Percentiles rank a stretch among this genome's conserved stretches.
phyloP scores from a whole-genome alignment of 2,888 invertebrate genomes.

The Idaea aversata region DNA sequence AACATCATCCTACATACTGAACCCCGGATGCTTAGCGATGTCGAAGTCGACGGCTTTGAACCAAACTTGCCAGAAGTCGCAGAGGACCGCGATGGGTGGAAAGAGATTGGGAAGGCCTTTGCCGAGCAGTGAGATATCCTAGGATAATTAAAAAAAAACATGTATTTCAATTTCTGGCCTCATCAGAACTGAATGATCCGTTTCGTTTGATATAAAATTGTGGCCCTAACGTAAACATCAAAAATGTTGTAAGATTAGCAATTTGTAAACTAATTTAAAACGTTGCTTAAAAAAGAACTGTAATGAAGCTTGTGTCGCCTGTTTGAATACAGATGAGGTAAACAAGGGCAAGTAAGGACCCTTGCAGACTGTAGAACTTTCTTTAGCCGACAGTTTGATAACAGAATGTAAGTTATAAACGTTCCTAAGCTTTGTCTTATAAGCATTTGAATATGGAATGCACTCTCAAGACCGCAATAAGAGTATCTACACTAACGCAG shows the following conservation, averaged over 20 bases:
- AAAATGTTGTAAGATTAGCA: slow-evolving; percentile 8
- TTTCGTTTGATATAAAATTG: neutral
- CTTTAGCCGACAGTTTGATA: neutral
- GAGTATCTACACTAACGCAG: neutral
- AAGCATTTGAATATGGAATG: no score
- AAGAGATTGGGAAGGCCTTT: no score
- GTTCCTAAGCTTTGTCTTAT: neutral
- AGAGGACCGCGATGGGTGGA: no score
- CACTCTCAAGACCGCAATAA: no score
- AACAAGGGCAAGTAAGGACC: slow-evolving; percentile 39
- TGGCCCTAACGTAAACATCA: slow-evolving; percentile 5
- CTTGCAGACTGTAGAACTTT: slow-evolving; percentile 13
- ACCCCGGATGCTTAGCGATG: no score
- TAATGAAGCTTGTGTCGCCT: slow-evolving; percentile 7
- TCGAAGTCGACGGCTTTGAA: no score
- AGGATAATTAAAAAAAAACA: no score
- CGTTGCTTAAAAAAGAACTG: slow-evolving; percentile 13
- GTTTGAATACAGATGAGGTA: slow-evolving; percentile 29
- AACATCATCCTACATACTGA: no score
- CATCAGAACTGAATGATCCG: neutral
- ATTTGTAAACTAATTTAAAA: slow-evolving; percentile 14
- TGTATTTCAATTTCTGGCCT: neutral
- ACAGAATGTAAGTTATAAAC: neutral
- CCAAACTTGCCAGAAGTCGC: no score
- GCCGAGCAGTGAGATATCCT: no score